phyloP scores from a whole-genome alignment of 2,888 invertebrate species.

The Prosopocoilus inquinatus region DNA sequence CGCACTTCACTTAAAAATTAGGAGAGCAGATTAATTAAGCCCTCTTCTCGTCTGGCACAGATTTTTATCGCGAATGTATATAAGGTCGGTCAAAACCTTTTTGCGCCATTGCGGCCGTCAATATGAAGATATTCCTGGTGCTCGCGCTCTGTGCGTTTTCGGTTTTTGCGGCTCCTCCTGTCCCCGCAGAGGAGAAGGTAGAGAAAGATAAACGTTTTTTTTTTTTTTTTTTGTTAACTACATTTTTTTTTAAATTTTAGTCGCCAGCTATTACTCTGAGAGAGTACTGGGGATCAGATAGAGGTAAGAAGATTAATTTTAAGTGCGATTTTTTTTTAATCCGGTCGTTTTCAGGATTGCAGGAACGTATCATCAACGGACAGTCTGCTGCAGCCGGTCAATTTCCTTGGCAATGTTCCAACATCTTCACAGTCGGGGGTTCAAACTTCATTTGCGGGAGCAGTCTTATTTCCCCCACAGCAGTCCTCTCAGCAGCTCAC shows the following conservation, averaged over 20 bases:
- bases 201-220: too few species aligned
- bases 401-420: constrained; percentile 35
- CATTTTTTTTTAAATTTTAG: neutral
- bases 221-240: too few species aligned
- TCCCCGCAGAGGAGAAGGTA: neutral
- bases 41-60: too few species aligned
- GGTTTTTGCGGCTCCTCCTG: constrained; percentile 1
- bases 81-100: too few species aligned
- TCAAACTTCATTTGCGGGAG: constrained; percentile 29
- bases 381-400: constrained; percentile 31
- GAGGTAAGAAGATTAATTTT: neutral
- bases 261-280: constrained; percentile 4
- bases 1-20: too few species aligned
- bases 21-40: too few species aligned
- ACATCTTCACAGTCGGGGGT: neutral
- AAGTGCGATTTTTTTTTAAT: neutral
- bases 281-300: neutral
- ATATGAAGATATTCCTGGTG: constrained; percentile 9
- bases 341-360: neutral
- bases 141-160: constrained; percentile 1
- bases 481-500: constrained; percentile 32
- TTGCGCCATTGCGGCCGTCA: neutral
- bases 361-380: constrained; percentile 32
- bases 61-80: too few species aligned
- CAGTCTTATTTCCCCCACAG: constrained; percentile 24